Conservation (phyloP, 2,888 invertebrate species). For the Campoplex nolae region DNA sequence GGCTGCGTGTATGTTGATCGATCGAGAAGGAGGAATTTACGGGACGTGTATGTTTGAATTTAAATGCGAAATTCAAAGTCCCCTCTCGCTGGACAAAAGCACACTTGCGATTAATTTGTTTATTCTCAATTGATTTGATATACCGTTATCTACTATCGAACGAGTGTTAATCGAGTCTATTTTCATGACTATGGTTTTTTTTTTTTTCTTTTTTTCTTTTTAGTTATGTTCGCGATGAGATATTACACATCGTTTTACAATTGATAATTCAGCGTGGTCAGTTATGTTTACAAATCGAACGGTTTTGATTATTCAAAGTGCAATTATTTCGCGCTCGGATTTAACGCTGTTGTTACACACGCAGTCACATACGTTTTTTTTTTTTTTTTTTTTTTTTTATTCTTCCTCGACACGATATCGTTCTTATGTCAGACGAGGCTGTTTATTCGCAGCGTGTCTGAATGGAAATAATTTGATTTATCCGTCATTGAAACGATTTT, state of each 20-base stretch:
- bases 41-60: conserved; percentile 26
- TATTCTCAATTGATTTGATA: background rate
- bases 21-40: conserved; percentile 40
- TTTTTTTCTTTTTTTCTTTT: background rate
- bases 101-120: background rate
- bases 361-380: background rate
- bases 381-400: conserved; percentile 19
- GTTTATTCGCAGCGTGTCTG: background rate
- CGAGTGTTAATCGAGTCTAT: background rate
- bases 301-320: background rate
- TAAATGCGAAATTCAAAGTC: conserved; percentile 13
- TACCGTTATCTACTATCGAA: background rate
- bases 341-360: background rate
- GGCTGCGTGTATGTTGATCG: conserved; percentile 48
- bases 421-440: background rate
- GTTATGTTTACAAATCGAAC: background rate
- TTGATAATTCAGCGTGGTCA: background rate
- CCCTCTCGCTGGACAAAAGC: background rate
- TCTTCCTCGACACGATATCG: conserved; percentile 11
- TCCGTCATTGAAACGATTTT: background rate
- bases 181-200: background rate
- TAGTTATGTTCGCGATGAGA: background rate
- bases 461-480: background rate
- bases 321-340: background rate
- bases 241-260: background rate